These are phyloP conservation scores for Sesamia inferens DNA, from an alignment of 2,888 invertebrate genomes.

Conservation along the genomic window DNA sequence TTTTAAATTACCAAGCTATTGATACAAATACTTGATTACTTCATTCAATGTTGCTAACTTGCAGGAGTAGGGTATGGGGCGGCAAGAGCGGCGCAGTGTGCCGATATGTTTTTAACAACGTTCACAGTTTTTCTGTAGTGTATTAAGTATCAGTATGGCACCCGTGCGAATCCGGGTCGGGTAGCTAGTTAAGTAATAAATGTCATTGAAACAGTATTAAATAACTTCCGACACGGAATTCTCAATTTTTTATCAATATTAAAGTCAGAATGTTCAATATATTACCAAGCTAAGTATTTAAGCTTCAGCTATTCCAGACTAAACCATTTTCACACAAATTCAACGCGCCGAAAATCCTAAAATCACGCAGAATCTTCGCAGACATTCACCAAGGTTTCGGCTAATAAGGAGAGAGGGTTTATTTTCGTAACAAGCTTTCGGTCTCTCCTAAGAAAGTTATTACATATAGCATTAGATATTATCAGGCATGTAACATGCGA, in stretches of 20 bases:
- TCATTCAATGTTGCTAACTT: too few species aligned
- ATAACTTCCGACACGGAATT: not conserved
- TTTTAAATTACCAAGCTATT: too few species aligned
- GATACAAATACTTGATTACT: too few species aligned
- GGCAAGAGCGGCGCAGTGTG: too few species aligned
- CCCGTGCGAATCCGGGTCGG: too few species aligned
- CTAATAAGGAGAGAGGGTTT: constrained; percentile 39
- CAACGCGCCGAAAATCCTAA: constrained; percentile 4
- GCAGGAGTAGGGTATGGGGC: too few species aligned
- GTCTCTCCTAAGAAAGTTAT: constrained; percentile 36
- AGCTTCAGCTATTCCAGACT: not conserved
- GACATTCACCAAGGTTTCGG: constrained; percentile 33
- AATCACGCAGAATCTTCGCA: constrained; percentile 16
- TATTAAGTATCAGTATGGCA: too few species aligned
- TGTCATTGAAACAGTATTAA: too few species aligned
- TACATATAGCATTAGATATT: constrained; percentile 47
- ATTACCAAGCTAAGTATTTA: not conserved
- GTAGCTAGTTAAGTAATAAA: too few species aligned
- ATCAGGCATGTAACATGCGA: constrained; percentile 50
- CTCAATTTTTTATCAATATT: not conserved
- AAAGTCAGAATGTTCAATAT: not conserved
- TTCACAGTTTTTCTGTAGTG: too few species aligned
- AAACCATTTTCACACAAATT: constrained; percentile 18
- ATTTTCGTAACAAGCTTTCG: constrained; percentile 44
- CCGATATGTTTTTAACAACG: too few species aligned